Base-by-base conservation (phyloP, 2,797 vertebrate genomes). In the Pangasius macronema region DNA sequence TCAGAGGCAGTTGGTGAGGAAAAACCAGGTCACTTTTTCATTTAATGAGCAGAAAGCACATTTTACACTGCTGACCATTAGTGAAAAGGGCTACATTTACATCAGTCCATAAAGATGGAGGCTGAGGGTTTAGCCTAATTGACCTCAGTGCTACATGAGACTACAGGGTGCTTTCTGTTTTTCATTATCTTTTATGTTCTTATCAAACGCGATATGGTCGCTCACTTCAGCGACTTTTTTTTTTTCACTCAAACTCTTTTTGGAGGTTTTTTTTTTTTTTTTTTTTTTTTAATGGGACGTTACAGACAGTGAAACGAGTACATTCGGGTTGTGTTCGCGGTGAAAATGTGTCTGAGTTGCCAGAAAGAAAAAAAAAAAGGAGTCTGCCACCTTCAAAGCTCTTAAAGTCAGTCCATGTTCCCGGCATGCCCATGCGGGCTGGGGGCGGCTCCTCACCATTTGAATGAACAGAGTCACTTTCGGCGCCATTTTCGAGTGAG, bases 401-500 rank as follows among this genome's bases (percentile, higher is more conserved):
- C 85, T 89, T 81, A n/a, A 63, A 75, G 77, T 63, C 87, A 88
- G 87, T 87, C 87, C 65, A 76, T 90, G 91, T 96, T 96, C 96
- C 95, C 95, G 96, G 92, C 95, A 93, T 96, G 95, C 96, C 95
- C 96, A 93, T 95, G 92, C 94, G 94, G 86, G 92, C 93, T 93
- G 95, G 94, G 96, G 96, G 96, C 96, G 97, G 96, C 95, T 96
- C 97, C 97, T 96, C 96, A 96, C 96, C 97, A 98, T 99, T 99
- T 99, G 97, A 99, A 98, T 98, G 97, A 98, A 96, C 95, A 97
- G 96, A 95, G 95, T 93, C 94, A 97, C 96, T 99, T 98, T 99
- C 97, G 98, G 98, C 97, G 98, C 98, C 98, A 99, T 99, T 99
- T 99, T 99, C 97, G 98, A 99, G 97, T 98, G 95, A 95, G 95